Percentiles rank a stretch among this genome's conserved stretches.
Evolutionary conservation across 1,140 invertebrate species (phyloP).

Genomic region (Wasmannia auropunctata): DNA sequence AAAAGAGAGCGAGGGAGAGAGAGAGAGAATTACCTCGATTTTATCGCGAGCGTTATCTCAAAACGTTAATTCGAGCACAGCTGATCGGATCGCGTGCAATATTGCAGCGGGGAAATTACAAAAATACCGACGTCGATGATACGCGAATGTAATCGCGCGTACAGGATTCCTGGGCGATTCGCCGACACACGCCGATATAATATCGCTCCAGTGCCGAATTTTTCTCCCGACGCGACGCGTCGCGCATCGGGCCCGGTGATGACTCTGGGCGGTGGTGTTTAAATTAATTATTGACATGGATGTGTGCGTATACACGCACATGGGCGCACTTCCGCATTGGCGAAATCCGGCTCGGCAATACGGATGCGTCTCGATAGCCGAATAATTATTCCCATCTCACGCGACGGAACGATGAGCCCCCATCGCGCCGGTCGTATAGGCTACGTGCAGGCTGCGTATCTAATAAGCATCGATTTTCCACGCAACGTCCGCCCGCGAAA

Average conservation of each 20-base stretch:
- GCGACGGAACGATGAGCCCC: conserved; percentile 32
- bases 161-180: conserved; percentile 35
- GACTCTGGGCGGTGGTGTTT: conserved; percentile 31
- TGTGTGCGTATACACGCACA: background rate
- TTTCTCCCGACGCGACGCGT: background rate
- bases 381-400: conserved; percentile 66
- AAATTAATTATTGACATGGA: conserved; percentile 66
- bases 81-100: conserved; percentile 13
- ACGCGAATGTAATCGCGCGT: conserved; percentile 53
- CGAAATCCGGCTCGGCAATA: conserved; percentile 42
- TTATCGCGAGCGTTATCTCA: conserved; percentile 2
- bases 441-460: conserved; percentile 37
- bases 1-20: background rate
- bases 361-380: conserved; percentile 59
- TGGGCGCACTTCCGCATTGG: conserved; percentile 6
- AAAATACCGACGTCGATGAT: background rate
- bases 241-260: background rate
- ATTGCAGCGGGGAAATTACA: conserved; percentile 28
- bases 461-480: conserved; percentile 26
- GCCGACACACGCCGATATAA: background rate
- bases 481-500: background rate
- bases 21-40: conserved; percentile 11
- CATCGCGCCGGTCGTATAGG: background rate
- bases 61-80: conserved; percentile 27
- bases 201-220: background rate